Conservation (phyloP, 2,888 invertebrate genomes). For the Mythimna lalbum region DNA sequence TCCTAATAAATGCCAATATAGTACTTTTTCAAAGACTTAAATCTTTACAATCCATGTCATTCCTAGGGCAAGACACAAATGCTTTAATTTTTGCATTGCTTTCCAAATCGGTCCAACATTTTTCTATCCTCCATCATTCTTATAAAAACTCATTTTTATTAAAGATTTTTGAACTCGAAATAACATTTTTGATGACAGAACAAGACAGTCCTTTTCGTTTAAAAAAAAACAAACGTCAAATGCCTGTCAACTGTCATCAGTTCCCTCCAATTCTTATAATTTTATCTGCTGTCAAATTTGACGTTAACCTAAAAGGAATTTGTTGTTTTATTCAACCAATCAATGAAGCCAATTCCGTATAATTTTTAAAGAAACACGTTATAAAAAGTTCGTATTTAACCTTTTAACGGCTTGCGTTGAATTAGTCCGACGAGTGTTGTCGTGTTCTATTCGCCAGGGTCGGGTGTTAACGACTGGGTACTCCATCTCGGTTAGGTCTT, state of each 20-base stretch:
- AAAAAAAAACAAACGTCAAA: background rate
- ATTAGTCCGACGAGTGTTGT: too few species aligned
- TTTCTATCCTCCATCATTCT: background rate
- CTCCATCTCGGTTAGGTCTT: too few species aligned
- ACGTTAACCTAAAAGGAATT: constrained; percentile 2
- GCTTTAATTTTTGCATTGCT: background rate
- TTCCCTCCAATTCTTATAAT: background rate
- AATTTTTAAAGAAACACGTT: background rate
- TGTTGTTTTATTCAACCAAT: constrained; percentile 20
- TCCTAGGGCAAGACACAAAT: constrained; percentile 20
- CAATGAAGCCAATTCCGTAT: background rate
- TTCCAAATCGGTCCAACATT: constrained; percentile 6
- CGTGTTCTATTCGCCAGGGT: too few species aligned
- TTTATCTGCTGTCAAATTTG: constrained; percentile 4
- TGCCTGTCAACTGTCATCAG: background rate
- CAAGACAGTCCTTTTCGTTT: background rate
- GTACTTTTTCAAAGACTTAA: constrained; percentile 12
- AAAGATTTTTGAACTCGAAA: background rate
- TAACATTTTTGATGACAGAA: background rate
- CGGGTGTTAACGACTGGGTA: too few species aligned
- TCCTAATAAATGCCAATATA: constrained; percentile 51
- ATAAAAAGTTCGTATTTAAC: too few species aligned
- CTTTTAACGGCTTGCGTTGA: too few species aligned
- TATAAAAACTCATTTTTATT: background rate
- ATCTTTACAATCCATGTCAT: constrained; percentile 22